These are phyloP conservation scores for Tenualosa ilisha DNA, from an alignment of 2,797 vertebrate species.

Conservation along the genomic window DNA sequence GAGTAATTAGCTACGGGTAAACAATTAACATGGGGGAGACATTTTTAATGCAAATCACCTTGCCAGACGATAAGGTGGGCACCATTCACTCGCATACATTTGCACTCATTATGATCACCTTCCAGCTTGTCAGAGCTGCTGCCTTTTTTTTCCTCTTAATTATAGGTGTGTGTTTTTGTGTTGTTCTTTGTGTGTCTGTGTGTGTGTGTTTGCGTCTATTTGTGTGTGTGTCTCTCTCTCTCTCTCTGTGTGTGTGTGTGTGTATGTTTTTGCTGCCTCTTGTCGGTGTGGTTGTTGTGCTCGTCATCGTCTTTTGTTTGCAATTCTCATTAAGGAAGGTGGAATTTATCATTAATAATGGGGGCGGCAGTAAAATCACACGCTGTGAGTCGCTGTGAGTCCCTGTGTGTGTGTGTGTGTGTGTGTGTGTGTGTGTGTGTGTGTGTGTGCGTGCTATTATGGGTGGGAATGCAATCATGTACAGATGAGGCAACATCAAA, in stretches of 20 bases:
- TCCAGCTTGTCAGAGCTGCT: conserved; percentile 38
- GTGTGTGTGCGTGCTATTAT: conserved; percentile 19
- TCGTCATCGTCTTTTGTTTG: conserved; percentile 56
- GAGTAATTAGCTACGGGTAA: conserved; percentile 76
- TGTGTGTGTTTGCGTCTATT: background rate
- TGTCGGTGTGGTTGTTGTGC: conserved; percentile 29
- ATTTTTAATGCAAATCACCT: conserved; percentile 73
- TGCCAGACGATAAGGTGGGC: conserved; percentile 65
- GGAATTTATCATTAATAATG: conserved; percentile 63
- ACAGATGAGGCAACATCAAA: background rate
- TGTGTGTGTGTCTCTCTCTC: background rate
- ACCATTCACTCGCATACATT: conserved; percentile 71
- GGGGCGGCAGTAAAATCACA: conserved; percentile 50
- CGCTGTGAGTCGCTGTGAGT: conserved; percentile 4
- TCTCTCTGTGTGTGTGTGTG: conserved; percentile 6
- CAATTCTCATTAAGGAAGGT: conserved; percentile 62
- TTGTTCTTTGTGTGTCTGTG: background rate
- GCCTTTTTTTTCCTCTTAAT: conserved; percentile 40
- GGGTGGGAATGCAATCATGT: conserved; percentile 20
- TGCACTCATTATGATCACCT: conserved; percentile 68
- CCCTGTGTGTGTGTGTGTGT: conserved; percentile 27
- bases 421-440: conserved; percentile 13
- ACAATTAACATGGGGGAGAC: conserved; percentile 72
- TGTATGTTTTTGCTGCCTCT: conserved; percentile 40
- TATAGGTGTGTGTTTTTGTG: conserved; percentile 34